Percentiles rank a stretch among this genome's conserved stretches.
Evolutionary conservation across 2,888 invertebrate species (phyloP).

Genomic region (Lepidochrysops patricia): DNA sequence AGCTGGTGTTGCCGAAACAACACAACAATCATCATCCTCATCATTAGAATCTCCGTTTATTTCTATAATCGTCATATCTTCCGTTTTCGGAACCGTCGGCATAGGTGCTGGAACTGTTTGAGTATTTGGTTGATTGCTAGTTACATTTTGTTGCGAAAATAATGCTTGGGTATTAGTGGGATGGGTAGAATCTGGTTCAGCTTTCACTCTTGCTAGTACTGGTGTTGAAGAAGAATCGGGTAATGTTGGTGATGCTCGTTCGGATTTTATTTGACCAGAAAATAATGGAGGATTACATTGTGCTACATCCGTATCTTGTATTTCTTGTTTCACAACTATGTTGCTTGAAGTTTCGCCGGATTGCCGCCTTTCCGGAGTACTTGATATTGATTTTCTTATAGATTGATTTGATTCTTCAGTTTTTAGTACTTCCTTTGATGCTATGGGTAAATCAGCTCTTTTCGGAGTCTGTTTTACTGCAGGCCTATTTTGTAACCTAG

Average conservation of each 20-base stretch:
- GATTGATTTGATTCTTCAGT: constrained; percentile 26
- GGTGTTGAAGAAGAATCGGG: constrained; percentile 37
- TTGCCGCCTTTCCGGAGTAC: constrained; percentile 34
- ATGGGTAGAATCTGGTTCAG: constrained; percentile 40
- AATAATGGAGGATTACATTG: constrained; percentile 44
- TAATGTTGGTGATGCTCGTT: constrained; percentile 47
- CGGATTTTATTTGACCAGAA: constrained; percentile 52
- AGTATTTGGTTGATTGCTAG: neutral
- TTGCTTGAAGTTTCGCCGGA: constrained; percentile 39
- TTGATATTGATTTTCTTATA: constrained; percentile 24
- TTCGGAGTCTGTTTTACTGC: constrained; percentile 62
- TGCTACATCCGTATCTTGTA: constrained; percentile 30
- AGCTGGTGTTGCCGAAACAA: constrained; percentile 62
- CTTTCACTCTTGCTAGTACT: constrained; percentile 47
- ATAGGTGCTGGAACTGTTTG: constrained; percentile 35
- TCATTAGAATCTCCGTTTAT: constrained; percentile 67
- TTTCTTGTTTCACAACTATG: constrained; percentile 54
- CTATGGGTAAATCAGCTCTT: constrained; percentile 41
- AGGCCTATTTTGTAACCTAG: constrained; percentile 41
- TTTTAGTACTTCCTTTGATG: constrained; percentile 28
- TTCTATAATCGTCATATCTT: constrained; percentile 59
- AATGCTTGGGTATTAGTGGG: constrained; percentile 26
- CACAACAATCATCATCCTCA: constrained; percentile 67
- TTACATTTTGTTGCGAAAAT: constrained; percentile 26
- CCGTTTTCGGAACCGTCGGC: constrained; percentile 50